A percentile compares a stretch with the other conserved stretches of the same genome.
phyloP scores from a whole-genome alignment of 2,113 vertebrate species.

The Athene noctua region DNA sequence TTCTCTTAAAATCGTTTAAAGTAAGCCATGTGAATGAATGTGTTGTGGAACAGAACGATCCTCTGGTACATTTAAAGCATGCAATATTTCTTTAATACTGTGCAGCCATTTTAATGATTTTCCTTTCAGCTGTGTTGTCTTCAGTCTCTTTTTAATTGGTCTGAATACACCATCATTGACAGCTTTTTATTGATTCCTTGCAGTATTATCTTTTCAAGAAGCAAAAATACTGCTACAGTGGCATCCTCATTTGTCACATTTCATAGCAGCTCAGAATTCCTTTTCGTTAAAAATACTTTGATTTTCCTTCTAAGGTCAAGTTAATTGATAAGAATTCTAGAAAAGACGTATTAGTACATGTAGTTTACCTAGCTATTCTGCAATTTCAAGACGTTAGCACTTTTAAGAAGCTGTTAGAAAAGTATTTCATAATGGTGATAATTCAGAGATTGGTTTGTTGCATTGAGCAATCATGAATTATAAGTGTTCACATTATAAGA shows the following conservation, averaged over 20 bases:
- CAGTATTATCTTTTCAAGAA: not conserved
- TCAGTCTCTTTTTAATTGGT: not conserved
- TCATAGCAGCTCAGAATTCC: not conserved
- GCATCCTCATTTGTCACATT: not conserved
- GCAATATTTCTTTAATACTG: not conserved
- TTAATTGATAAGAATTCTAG: not conserved
- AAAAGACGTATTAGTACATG: not conserved
- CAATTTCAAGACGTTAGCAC: not conserved
- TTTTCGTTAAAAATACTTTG: not conserved
- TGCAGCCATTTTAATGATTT: not conserved
- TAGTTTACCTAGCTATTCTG: not conserved
- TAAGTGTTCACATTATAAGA: not conserved
- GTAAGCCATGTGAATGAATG: not conserved
- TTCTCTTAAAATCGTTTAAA: not conserved
- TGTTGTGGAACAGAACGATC: not conserved
- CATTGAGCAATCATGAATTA: not conserved
- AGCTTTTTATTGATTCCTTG: not conserved
- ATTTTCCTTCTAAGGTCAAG: not conserved
- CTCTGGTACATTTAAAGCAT: not conserved
- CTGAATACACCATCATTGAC: not conserved
- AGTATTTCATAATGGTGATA: not conserved
- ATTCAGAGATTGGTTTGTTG: not conserved
- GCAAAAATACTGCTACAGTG: not conserved
- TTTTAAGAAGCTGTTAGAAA: not conserved
- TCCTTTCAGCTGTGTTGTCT: not conserved